These are phyloP conservation scores for Cerastis leucographa DNA, from an alignment of 2,888 invertebrate species.

Conservation along the genomic window DNA sequence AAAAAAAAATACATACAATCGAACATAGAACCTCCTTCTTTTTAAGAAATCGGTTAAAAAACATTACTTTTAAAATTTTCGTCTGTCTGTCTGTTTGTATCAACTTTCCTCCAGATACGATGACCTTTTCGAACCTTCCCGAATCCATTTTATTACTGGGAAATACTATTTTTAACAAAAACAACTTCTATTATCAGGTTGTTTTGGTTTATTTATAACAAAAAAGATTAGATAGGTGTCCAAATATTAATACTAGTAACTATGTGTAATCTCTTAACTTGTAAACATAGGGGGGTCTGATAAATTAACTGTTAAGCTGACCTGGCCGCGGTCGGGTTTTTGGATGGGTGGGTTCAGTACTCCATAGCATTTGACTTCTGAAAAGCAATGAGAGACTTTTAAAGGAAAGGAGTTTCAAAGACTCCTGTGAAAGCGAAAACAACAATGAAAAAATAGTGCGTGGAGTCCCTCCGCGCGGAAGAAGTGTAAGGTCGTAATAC, in stretches of 20 bases:
- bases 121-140: neutral
- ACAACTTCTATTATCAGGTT: constrained; percentile 6
- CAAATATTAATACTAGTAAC: constrained; percentile 12
- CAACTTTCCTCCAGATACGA: neutral
- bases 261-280: constrained; percentile 15
- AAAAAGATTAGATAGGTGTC: constrained; percentile 34
- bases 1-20: no score
- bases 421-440: no score
- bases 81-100: neutral
- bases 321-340: constrained; percentile 8
- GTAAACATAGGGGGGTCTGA: constrained; percentile 35
- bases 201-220: constrained; percentile 34
- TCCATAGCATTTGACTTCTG: neutral
- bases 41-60: no score
- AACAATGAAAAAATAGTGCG: no score
- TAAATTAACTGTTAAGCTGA: constrained; percentile 1
- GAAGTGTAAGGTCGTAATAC: no score
- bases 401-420: no score
- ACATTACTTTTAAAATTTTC: no score
- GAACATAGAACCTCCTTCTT: no score
- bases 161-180: constrained; percentile 16
- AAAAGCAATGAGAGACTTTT: no score
- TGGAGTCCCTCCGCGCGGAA: no score
- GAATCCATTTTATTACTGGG: neutral
- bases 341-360: neutral